phyloP scores from a whole-genome alignment of 2,797 vertebrate species.

The Intellagama lesueurii region DNA sequence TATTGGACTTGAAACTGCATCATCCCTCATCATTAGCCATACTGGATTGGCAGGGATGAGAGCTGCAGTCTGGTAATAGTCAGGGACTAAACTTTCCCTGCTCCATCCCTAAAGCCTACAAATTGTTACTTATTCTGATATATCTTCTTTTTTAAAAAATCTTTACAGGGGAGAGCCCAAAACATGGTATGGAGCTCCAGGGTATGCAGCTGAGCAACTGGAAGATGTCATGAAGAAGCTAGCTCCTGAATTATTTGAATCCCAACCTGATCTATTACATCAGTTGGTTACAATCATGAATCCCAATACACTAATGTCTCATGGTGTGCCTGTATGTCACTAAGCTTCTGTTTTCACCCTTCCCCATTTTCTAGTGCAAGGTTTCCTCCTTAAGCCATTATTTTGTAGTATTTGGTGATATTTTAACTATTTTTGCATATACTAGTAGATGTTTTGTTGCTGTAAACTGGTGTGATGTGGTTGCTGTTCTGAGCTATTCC shows the following conservation, averaged over 20 bases:
- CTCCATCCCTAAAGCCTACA: background rate
- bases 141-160: slow-evolving; percentile 58
- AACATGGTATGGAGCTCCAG: slow-evolving; percentile 98
- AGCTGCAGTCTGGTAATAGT: background rate
- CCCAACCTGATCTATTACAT: slow-evolving; percentile 97
- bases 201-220: slow-evolving; percentile 94
- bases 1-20: background rate
- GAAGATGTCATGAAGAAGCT: slow-evolving; percentile 97
- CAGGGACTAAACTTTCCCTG: background rate
- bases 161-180: slow-evolving; percentile 95
- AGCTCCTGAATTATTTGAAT: slow-evolving; percentile 96
- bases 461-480: slow-evolving; percentile 27
- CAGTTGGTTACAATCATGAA: slow-evolving; percentile 99
- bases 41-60: background rate
- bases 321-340: slow-evolving; percentile 92
- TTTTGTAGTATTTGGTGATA: slow-evolving; percentile 23
- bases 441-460: background rate
- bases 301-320: slow-evolving; percentile 97
- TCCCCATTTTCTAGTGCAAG: slow-evolving; percentile 26
- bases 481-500: slow-evolving; percentile 21
- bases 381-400: slow-evolving; percentile 38
- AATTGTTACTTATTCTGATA: background rate
- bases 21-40: background rate
- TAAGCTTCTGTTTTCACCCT: slow-evolving; percentile 52
- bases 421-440: slow-evolving; percentile 39